Conservation (phyloP, 1,140 invertebrate species). For the Prorops nasuta region DNA sequence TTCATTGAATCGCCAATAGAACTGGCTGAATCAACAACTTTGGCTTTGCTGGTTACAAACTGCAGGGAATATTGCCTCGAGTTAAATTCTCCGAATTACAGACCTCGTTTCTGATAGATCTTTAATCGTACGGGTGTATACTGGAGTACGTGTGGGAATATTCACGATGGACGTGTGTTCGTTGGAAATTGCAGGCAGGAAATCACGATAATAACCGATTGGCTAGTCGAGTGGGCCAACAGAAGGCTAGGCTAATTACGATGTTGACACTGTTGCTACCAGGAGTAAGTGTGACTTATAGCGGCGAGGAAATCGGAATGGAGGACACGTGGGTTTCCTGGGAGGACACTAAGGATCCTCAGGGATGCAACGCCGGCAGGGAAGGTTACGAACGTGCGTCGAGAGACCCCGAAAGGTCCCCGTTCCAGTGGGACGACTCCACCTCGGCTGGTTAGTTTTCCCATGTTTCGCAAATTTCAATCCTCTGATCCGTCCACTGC, state of each 20-base stretch:
- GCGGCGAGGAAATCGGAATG: slow-evolving; percentile 72
- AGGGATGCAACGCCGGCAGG: slow-evolving; percentile 38
- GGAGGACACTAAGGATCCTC: slow-evolving; percentile 39
- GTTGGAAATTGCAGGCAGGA: slow-evolving; percentile 61
- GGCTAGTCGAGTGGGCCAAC: slow-evolving; percentile 58
- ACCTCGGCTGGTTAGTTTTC: slow-evolving; percentile 59
- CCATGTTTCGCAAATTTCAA: too few relatives aligned
- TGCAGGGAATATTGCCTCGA: too few relatives aligned
- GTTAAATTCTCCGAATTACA: too few relatives aligned
- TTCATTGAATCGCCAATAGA: too few relatives aligned
- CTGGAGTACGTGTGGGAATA: too few relatives aligned
- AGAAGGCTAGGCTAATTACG: slow-evolving; percentile 65
- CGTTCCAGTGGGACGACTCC: slow-evolving; percentile 71
- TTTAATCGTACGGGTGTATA: too few relatives aligned
- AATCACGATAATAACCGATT: slow-evolving; percentile 66
- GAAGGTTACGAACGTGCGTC: slow-evolving; percentile 36
- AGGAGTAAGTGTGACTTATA: slow-evolving; percentile 73
- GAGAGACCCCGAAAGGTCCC: slow-evolving; percentile 64
- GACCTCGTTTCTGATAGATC: too few relatives aligned
- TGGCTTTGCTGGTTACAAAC: too few relatives aligned
- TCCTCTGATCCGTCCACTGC: too few relatives aligned
- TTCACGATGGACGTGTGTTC: too few relatives aligned
- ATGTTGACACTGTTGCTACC: slow-evolving; percentile 69
- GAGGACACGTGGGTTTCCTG: slow-evolving; percentile 52
- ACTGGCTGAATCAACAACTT: too few relatives aligned